These are phyloP conservation scores for Cacoxenus indagator DNA, from an alignment of 2,888 invertebrate genomes.

Conservation along the genomic window DNA sequence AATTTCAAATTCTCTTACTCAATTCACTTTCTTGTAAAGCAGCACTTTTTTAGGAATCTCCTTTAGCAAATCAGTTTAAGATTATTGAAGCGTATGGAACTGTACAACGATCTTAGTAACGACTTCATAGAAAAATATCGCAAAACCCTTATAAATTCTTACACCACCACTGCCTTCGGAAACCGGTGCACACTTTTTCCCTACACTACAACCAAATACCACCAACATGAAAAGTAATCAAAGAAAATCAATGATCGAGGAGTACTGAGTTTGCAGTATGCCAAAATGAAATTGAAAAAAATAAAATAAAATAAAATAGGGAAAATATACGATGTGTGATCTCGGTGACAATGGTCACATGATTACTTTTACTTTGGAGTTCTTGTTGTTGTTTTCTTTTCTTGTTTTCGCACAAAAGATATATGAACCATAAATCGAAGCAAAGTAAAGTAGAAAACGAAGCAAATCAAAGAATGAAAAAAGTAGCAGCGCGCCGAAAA, in stretches of 20 bases:
- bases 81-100: too few relatives aligned
- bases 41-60: too few relatives aligned
- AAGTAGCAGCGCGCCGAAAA: conserved; percentile 39
- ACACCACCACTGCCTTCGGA: conserved; percentile 29
- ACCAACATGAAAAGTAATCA: conserved; percentile 26
- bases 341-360: conserved; percentile 64
- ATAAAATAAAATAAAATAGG: conserved; percentile 47
- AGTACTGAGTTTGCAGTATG: conserved; percentile 12
- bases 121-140: too few relatives aligned
- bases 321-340: conserved; percentile 67
- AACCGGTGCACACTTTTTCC: conserved; percentile 44
- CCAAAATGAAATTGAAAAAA: conserved; percentile 38
- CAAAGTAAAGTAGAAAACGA: conserved; percentile 31
- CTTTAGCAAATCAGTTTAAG: too few relatives aligned
- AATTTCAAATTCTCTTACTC: too few relatives aligned
- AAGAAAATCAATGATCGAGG: conserved; percentile 34
- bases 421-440: conserved; percentile 54
- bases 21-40: too few relatives aligned
- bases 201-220: conserved; percentile 9
- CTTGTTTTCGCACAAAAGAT: conserved; percentile 48
- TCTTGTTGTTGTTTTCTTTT: conserved; percentile 29
- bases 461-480: conserved; percentile 28
- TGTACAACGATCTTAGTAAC: too few relatives aligned
- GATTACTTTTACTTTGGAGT: conserved; percentile 43
- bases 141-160: too few relatives aligned